Evolutionary conservation across 2,797 vertebrate genomes (phyloP), one percentile per base, ranked within the genome.

Genomic region (Cyprinella venusta): DNA sequence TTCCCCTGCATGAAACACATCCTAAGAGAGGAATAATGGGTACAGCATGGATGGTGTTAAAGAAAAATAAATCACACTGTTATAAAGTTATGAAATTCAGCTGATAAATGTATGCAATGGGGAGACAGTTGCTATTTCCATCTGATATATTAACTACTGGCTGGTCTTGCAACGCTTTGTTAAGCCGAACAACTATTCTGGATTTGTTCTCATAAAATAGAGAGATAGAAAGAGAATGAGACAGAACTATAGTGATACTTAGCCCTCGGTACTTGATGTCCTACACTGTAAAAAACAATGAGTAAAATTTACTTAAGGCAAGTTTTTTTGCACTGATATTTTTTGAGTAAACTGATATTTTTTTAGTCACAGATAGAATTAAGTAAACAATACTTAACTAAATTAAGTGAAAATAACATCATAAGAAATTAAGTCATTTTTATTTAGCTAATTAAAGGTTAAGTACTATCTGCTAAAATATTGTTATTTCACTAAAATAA

Each of bases 31-130:
- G 65, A 70, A 50, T 70, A 77, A 78, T 70, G 40, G 74, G 3
- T 70, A 45, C 75, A 36, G 42, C 45, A 70, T 83, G 81, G 65
- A 77, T 48, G 40, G 54, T 26, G 75, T 77, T 78, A 83, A 61
- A 78, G 19, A 48, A 38, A 48, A 48, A 83, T 83, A 69, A 83
- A 83, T 83, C 81, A 83, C 9, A 1, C 18, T 42, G 33, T 76
- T 82, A 67, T 40, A 82, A 69, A 82, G 70, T 82, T 82, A 54
- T 82, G 45, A 75, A 67, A 65, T 52, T 65, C 50, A 33, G 56
- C 36, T 61, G 42, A 82, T 48, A 69, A 56, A 36, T 68, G 56
- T 74, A n/a, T 74, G 19, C 13, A 18, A 36, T 80, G 38, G 9
- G 36, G 18, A 24, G 56, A 10, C 64, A 79, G 76, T n/a, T 67